Conservation (phyloP, 2,888 invertebrate species). For the Sminthurides aquaticus region DNA sequence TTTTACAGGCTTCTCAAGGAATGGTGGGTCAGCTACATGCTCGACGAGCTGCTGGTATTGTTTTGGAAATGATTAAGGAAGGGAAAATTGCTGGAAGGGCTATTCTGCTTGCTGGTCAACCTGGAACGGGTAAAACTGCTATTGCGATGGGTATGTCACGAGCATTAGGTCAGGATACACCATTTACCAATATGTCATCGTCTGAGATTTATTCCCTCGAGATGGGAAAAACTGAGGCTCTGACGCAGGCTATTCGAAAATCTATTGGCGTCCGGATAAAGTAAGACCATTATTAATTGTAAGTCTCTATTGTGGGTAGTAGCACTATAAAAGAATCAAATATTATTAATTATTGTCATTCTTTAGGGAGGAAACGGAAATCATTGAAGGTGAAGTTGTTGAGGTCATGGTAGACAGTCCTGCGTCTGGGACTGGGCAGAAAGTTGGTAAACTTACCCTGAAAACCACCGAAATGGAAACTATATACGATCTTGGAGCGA, state of each 20-base stretch:
- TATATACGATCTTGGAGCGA: slow-evolving; percentile 93
- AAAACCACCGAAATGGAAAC: slow-evolving; percentile 99
- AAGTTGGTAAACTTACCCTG: slow-evolving; percentile 75
- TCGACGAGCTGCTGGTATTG: slow-evolving; percentile 86
- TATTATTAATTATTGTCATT: slow-evolving; percentile 7
- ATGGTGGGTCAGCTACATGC: slow-evolving; percentile 94
- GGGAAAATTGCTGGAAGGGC: slow-evolving; percentile 96
- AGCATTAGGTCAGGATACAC: slow-evolving; percentile 86
- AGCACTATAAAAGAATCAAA: background rate
- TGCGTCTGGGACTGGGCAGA: slow-evolving; percentile 75
- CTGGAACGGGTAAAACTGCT: slow-evolving; percentile 88
- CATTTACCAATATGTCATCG: slow-evolving; percentile 97
- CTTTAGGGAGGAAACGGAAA: slow-evolving; percentile 88
- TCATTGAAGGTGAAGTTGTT: slow-evolving; percentile 98
- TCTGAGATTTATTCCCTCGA: slow-evolving; percentile 97
- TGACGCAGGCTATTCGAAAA: slow-evolving; percentile 92
- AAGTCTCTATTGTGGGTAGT: background rate
- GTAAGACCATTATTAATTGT: no score
- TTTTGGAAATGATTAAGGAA: slow-evolving; percentile 96
- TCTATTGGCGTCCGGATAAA: slow-evolving; percentile 95
- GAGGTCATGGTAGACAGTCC: slow-evolving; percentile 94
- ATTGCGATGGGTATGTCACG: slow-evolving; percentile 96
- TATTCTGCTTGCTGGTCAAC: slow-evolving; percentile 89
- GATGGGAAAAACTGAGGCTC: slow-evolving; percentile 97
- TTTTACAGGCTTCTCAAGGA: slow-evolving; percentile 70